Conservation (phyloP, 2,888 invertebrate species). For the Diogma glabrata region DNA sequence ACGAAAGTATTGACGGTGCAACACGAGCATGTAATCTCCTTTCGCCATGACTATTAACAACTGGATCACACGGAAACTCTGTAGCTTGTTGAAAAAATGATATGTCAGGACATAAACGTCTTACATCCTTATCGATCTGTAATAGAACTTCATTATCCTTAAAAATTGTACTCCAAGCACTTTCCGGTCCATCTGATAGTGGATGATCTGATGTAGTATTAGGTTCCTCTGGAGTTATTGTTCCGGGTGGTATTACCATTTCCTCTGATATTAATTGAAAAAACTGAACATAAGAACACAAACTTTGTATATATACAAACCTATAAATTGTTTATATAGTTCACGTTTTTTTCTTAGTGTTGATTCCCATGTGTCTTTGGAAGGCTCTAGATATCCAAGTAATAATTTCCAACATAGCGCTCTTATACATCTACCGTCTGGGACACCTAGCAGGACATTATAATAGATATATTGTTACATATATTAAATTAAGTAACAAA, state of each 20-base stretch:
- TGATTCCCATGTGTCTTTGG: slow-evolving; percentile 53
- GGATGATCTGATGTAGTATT: slow-evolving; percentile 60
- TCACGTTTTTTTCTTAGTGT: slow-evolving; percentile 63
- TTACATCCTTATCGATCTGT: slow-evolving; percentile 96
- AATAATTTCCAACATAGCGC: slow-evolving; percentile 82
- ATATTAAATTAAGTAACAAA: slow-evolving; percentile 26
- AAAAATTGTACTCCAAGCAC: slow-evolving; percentile 92
- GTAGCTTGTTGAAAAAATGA: slow-evolving; percentile 96
- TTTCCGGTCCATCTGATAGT: slow-evolving; percentile 86
- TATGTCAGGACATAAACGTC: slow-evolving; percentile 88
- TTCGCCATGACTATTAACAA: slow-evolving; percentile 66
- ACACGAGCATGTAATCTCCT: slow-evolving; percentile 83
- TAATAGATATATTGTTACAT: background rate
- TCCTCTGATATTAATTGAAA: slow-evolving; percentile 68
- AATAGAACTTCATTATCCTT: slow-evolving; percentile 94
- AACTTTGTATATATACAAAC: slow-evolving; percentile 37
- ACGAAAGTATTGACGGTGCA: slow-evolving; percentile 71
- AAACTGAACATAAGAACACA: background rate
- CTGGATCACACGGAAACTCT: slow-evolving; percentile 73
- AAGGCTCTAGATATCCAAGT: slow-evolving; percentile 69
- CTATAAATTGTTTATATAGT: slow-evolving; percentile 70
- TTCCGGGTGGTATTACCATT: slow-evolving; percentile 74
- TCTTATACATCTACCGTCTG: slow-evolving; percentile 73
- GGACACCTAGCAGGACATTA: slow-evolving; percentile 54
- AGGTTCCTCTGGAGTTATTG: background rate